Base-by-base conservation (phyloP, 2,113 vertebrate genomes). In the Nothocercus julius region DNA sequence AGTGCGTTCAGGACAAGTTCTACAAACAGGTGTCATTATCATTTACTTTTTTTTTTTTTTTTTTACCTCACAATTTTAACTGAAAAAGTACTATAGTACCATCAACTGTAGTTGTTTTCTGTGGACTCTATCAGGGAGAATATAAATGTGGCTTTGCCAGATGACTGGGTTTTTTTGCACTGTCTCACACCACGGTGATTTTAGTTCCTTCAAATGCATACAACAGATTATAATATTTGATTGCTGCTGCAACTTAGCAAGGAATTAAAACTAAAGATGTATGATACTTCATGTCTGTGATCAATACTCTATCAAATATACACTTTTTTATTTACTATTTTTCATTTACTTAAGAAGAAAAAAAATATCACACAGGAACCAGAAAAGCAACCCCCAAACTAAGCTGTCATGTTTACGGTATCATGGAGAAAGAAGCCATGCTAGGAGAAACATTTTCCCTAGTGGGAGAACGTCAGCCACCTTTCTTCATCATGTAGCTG, bases 21-120 rank as follows among this genome's bases (percentile, higher is more conserved):
- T 44, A 49, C 6, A 59, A 63, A 58, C 11, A 53, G 45, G 22
- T 32, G 54, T 32, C 32, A 42, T 38, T 1, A 3, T 38, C 0
- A 45, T 67, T 79, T 74, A 36, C 40, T 42, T 42, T 42, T 45
- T 14, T 45, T 45, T 47, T 20, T 20, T 49, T 49, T 5, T 19
- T 63, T 34, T 78, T 30, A 82, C 45, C 8, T 2, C 34, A 36
- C 9, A 13, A 1, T 62, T 74, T 49, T 10, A 13, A 44, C 25
- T 22, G 56, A 77, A 70, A 20, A n/a, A 47, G 30, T 58, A n/a
- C 16, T n/a, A 21, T 10, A 25, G 22, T 69, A 34, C 32, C 62
- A 73, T 56, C 54, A 69, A 42, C 22, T 28, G 15, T 8, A 53
- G 36, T 1, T 15, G 30, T 70, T 61, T 85, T 92, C 30, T 42